Conservation (phyloP, 2,797 vertebrate species). For the Enteromius trimaculatus region DNA sequence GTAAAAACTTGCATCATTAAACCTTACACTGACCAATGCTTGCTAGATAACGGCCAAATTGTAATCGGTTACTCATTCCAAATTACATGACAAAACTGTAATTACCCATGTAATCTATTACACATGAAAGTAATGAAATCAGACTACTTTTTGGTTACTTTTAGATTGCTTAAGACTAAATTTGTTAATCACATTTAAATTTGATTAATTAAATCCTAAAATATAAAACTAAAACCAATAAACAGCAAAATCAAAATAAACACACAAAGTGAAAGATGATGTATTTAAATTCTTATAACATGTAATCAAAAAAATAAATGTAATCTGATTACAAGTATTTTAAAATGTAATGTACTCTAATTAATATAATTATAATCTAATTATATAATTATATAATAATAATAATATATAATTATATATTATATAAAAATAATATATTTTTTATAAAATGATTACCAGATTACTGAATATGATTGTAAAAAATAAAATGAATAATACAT, state of each 20-base stretch:
- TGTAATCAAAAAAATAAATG: not conserved
- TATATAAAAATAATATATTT: not conserved
- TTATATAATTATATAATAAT: no score
- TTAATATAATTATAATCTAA: not conserved
- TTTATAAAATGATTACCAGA: not conserved
- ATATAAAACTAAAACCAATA: not conserved
- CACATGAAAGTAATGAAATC: not conserved
- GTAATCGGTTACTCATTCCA: not conserved
- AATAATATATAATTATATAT: no score
- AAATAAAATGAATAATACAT: not conserved
- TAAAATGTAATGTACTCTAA: not conserved
- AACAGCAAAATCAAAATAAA: not conserved
- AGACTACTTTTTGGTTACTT: not conserved
- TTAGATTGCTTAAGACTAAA: not conserved
- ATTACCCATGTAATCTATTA: not conserved
- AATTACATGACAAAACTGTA: not conserved
- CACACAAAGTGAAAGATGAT: not conserved
- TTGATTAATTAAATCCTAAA: not conserved
- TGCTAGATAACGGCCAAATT: not conserved
- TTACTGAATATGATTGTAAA: not conserved
- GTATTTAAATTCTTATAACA: not conserved
- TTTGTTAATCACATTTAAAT: not conserved
- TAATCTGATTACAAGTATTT: not conserved
- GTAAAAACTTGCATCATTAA: not conserved
- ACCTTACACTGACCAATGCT: not conserved